A percentile compares a stretch with the other conserved stretches of the same genome.
Conservation (phyloP, 2,113 vertebrate genomes). For the Spea bombifrons region DNA sequence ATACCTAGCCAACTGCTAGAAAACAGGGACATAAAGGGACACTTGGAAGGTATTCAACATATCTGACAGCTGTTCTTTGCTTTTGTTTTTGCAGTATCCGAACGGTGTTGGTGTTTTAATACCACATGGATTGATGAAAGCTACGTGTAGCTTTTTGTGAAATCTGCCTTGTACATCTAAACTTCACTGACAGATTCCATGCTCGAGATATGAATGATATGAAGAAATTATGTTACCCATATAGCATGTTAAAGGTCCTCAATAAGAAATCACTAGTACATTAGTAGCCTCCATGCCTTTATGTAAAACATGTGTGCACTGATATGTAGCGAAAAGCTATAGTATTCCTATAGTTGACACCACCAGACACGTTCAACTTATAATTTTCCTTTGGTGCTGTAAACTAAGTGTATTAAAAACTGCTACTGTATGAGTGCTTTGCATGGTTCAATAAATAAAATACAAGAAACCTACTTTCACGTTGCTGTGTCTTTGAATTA, state of each 20-base stretch:
- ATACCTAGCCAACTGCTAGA: no score
- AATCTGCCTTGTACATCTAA: neutral
- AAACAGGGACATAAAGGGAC: no score
- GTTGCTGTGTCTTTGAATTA: no score
- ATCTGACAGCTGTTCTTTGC: neutral
- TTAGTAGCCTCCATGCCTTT: neutral
- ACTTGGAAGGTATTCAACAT: neutral
- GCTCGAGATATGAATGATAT: neutral
- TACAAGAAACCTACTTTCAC: no score
- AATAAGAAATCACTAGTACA: neutral
- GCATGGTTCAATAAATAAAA: neutral
- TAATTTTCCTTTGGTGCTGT: neutral
- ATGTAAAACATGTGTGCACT: neutral
- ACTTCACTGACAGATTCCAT: neutral
- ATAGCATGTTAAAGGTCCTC: neutral
- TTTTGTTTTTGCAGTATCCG: conserved; percentile 10
- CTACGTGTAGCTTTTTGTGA: neutral
- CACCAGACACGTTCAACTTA: neutral
- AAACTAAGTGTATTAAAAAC: neutral
- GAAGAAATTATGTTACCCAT: neutral
- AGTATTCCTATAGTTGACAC: no score
- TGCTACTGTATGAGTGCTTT: neutral
- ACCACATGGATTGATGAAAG: neutral
- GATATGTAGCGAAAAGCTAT: neutral
- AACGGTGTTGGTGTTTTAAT: conserved; percentile 5